Evolutionary conservation across 2,888 invertebrate genomes (phyloP).

Genomic region (Holacanthella duospinosa): DNA sequence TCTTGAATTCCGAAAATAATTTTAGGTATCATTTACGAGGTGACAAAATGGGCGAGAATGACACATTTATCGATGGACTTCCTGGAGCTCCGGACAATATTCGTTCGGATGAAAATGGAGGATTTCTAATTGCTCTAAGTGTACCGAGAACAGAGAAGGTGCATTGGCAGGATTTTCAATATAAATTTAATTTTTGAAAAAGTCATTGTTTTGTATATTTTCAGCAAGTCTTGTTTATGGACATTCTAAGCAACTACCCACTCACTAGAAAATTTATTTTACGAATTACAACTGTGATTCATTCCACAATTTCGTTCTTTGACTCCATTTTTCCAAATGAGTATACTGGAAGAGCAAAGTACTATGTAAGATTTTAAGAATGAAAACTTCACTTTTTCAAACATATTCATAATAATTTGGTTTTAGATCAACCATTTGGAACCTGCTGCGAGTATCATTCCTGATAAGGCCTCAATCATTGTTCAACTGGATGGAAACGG

Average conservation of each 20-base stretch:
- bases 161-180: no score
- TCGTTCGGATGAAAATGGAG: conserved; percentile 51
- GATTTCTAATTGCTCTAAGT: conserved; percentile 56
- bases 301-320: conserved; percentile 54
- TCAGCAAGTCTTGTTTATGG: conserved; percentile 45
- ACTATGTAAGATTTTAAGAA: conserved; percentile 47
- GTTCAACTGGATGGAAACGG: conserved; percentile 61
- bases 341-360: conserved; percentile 51
- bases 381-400: not conserved
- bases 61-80: conserved; percentile 69
- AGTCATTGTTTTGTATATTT: not conserved
- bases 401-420: conserved; percentile 8
- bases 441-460: conserved; percentile 42
- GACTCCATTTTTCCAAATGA: conserved; percentile 57
- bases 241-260: conserved; percentile 53
- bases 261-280: conserved; percentile 54
- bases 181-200: no score
- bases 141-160: conserved; percentile 42
- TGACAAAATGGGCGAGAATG: conserved; percentile 61
- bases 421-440: conserved; percentile 57
- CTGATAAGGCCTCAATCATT: conserved; percentile 46
- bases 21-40: conserved; percentile 63
- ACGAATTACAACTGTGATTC: conserved; percentile 50
- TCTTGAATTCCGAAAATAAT: not conserved
- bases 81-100: conserved; percentile 65